These are phyloP conservation scores for Anser brachyrhynchus DNA, from an alignment of 2,113 vertebrate genomes.

Conservation along the genomic window DNA sequence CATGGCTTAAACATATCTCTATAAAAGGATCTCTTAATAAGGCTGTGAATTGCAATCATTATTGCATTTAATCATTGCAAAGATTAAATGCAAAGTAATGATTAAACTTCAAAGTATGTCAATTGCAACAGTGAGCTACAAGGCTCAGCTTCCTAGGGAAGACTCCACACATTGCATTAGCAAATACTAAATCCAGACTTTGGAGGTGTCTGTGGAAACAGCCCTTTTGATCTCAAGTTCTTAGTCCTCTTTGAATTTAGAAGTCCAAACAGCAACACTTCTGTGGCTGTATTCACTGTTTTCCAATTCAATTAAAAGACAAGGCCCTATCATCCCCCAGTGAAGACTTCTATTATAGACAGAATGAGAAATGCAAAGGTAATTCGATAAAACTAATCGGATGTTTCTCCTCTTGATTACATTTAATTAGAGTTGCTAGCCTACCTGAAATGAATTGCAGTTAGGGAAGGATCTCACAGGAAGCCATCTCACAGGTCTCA, in stretches of 20 bases:
- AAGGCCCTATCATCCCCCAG: not conserved
- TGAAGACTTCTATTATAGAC: not conserved
- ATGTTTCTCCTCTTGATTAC: not conserved
- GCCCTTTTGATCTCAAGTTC: not conserved
- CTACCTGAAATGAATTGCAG: not conserved
- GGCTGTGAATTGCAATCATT: not conserved
- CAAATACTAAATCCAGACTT: not conserved
- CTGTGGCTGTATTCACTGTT: not conserved
- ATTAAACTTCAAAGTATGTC: not conserved
- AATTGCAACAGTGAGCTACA: not conserved
- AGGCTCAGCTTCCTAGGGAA: not conserved
- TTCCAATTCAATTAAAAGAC: not conserved
- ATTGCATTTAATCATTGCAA: not conserved
- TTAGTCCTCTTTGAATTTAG: not conserved
- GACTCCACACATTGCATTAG: not conserved
- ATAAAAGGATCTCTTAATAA: not conserved
- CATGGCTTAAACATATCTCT: not conserved
- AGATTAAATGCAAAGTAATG: not conserved
- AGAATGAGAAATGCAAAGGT: not conserved
- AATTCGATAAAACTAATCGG: not conserved
- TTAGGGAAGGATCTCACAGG: not conserved
- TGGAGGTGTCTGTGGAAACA: not conserved
- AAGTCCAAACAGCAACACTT: not conserved
- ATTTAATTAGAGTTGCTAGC: not conserved
- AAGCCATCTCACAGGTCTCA: not conserved